Conservation (phyloP, 2,113 vertebrate genomes). For the Clarias batrachus region DNA sequence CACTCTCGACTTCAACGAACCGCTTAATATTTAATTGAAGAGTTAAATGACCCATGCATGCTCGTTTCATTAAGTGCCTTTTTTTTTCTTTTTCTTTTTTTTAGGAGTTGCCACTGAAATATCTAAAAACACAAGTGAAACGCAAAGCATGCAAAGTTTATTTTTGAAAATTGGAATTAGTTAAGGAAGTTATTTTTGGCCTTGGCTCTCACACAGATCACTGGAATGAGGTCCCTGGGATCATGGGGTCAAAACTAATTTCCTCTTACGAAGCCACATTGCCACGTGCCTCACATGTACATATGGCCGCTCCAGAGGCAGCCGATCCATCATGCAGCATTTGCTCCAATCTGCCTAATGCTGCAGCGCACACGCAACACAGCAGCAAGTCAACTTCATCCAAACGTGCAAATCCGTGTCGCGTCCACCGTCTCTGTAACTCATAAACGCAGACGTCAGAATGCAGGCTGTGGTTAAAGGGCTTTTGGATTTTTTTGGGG, state of each 20-base stretch:
- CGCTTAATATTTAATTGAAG: conserved; percentile 39
- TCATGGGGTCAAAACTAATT: conserved; percentile 61
- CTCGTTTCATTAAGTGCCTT: conserved; percentile 16
- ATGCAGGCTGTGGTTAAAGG: not conserved
- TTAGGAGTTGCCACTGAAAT: not conserved
- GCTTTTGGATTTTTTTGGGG: not conserved
- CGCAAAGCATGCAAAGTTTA: conserved; percentile 5
- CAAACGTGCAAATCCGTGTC: not conserved
- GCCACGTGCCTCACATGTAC: conserved; percentile 54
- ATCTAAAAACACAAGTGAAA: conserved; percentile 5
- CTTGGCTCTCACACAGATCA: conserved; percentile 43
- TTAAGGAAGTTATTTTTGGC: conserved; percentile 46
- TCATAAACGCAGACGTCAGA: not conserved
- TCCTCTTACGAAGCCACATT: conserved; percentile 51
- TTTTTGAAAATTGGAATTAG: conserved; percentile 21
- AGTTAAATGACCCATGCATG: conserved; percentile 39
- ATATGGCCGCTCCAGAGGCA: conserved; percentile 51
- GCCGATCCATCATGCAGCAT: conserved; percentile 55
- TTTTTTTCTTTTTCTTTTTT: not conserved
- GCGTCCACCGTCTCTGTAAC: not conserved
- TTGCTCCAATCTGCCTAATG: conserved; percentile 41
- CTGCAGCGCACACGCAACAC: conserved; percentile 15
- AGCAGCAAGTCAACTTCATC: not conserved
- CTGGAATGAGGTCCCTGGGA: conserved; percentile 52
- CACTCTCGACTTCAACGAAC: conserved; percentile 41